Percentiles rank a stretch among this genome's conserved stretches.
Conservation (phyloP, 1,140 invertebrate genomes). For the Drosophila sturtevanti region DNA sequence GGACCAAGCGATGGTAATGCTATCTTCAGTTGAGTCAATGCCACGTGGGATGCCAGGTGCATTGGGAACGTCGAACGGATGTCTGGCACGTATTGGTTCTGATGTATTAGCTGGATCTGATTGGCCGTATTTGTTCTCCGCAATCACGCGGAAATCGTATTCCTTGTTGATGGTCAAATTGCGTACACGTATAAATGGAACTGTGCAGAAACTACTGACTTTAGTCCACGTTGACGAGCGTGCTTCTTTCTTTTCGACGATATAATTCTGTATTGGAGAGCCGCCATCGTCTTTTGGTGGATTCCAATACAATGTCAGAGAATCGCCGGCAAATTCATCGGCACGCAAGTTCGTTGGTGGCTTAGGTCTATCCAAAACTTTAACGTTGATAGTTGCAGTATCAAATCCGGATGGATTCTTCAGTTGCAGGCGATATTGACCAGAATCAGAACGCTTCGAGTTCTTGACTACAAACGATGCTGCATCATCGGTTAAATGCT, state of each 20-base stretch:
- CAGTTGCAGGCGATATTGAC: conserved; percentile 95
- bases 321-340: conserved; percentile 97
- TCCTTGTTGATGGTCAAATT: conserved; percentile 95
- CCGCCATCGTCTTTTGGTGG: conserved; percentile 98
- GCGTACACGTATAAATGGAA: conserved; percentile 93
- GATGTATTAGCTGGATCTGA: conserved; percentile 95
- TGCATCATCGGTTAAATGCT: conserved; percentile 93
- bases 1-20: conserved; percentile 96
- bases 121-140: conserved; percentile 97
- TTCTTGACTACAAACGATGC: conserved; percentile 96
- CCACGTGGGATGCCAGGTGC: conserved; percentile 93
- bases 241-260: conserved; percentile 96
- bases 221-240: conserved; percentile 93
- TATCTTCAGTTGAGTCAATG: conserved; percentile 95
- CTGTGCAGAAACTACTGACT: conserved; percentile 95
- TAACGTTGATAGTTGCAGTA: conserved; percentile 96
- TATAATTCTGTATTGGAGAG: conserved; percentile 97
- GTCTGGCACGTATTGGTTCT: conserved; percentile 95
- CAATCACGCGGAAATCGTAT: conserved; percentile 99
- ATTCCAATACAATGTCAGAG: conserved; percentile 97
- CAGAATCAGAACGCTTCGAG: conserved; percentile 94
- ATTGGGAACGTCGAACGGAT: conserved; percentile 97
- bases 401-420: conserved; percentile 98
- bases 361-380: conserved; percentile 94
- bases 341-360: conserved; percentile 94